Evolutionary conservation across 2,888 invertebrate genomes (phyloP).

Genomic region (Eurois occulta): DNA sequence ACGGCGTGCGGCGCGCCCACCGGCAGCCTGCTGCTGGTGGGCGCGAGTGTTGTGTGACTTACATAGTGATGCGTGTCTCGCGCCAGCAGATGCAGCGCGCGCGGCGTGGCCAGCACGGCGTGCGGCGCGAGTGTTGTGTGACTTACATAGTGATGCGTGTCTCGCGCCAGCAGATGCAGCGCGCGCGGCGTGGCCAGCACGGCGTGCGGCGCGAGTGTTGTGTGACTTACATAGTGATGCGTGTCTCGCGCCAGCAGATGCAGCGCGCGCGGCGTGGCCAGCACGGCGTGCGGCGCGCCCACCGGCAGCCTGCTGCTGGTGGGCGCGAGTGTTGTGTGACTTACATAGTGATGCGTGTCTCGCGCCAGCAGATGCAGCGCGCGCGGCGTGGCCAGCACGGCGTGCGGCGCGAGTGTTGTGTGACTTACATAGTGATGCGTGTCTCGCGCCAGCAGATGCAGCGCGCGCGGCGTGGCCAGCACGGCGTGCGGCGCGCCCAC

Average conservation of each 20-base stretch:
- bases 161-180: constrained; percentile 76
- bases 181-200: constrained; percentile 72
- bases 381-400: constrained; percentile 71
- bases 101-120: constrained; percentile 72
- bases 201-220: constrained; percentile 71
- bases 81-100: constrained; percentile 74
- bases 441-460: constrained; percentile 77
- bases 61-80: constrained; percentile 80
- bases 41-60: too few relatives aligned
- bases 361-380: constrained; percentile 75
- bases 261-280: constrained; percentile 72
- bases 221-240: constrained; percentile 81
- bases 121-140: too few relatives aligned
- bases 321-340: too few relatives aligned
- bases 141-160: constrained; percentile 80
- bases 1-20: constrained; percentile 70
- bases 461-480: constrained; percentile 70
- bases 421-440: constrained; percentile 80
- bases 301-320: constrained; percentile 65
- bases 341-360: constrained; percentile 80
- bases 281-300: constrained; percentile 71
- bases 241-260: constrained; percentile 77
- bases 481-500: constrained; percentile 70
- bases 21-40: constrained; percentile 66
- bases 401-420: constrained; percentile 72